Percentiles rank a stretch among this genome's conserved stretches.
phyloP scores from a whole-genome alignment of 2,113 vertebrate genomes.

The Manacus vitellinus region DNA sequence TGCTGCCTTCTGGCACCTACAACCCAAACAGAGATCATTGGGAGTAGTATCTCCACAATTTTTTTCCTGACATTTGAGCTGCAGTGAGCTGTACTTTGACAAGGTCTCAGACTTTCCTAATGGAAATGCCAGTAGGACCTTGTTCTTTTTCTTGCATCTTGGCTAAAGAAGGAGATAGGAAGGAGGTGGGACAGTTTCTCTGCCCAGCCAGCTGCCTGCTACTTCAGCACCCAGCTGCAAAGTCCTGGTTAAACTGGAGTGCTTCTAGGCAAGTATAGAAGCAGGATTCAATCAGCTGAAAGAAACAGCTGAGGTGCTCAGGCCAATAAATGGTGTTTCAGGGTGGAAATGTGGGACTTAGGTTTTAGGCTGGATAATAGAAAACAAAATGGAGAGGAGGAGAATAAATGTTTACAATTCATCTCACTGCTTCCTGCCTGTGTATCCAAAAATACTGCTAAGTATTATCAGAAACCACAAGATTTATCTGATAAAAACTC shows the following conservation, averaged over 20 bases:
- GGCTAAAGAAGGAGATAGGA: background rate
- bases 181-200: background rate
- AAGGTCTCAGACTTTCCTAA: background rate
- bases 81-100: background rate
- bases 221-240: background rate
- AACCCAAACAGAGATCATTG: background rate
- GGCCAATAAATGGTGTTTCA: background rate
- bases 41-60: background rate
- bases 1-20: background rate
- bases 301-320: background rate
- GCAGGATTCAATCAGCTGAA: background rate
- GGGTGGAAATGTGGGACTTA: background rate
- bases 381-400: background rate
- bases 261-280: background rate
- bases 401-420: background rate
- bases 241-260: background rate
- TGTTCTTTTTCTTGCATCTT: background rate
- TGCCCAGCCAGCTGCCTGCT: background rate
- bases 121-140: background rate
- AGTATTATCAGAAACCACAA: background rate
- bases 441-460: background rate
- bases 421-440: background rate
- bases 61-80: background rate
- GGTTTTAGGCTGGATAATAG: background rate
- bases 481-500: background rate